Conservation (phyloP, 2,797 vertebrate genomes). For the Typhlichthys subterraneus region DNA sequence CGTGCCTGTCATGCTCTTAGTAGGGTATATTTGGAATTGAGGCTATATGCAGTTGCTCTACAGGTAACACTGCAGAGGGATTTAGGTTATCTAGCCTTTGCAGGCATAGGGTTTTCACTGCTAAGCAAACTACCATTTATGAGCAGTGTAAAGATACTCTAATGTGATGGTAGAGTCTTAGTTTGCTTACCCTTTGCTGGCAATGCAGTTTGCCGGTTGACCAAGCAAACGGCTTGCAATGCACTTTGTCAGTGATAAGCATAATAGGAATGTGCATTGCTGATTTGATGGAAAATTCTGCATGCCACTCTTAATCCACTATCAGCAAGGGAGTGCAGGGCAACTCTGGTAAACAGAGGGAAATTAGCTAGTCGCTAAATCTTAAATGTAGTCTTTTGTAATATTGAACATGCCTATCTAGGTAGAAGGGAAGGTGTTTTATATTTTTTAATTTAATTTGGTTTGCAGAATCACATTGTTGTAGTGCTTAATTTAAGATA, state of each 20-base stretch:
- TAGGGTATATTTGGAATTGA: neutral
- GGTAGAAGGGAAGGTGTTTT: no score
- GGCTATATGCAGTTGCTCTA: neutral
- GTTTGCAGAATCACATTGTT: no score
- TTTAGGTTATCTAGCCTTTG: conserved; percentile 1
- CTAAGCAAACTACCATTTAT: neutral
- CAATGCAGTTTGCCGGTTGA: conserved; percentile 1
- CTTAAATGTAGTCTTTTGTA: no score
- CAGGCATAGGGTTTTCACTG: neutral
- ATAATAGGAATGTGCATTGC: conserved; percentile 10
- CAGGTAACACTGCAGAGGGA: neutral
- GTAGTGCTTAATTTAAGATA: no score
- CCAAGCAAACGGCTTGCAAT: neutral
- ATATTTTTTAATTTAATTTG: no score
- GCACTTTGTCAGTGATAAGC: conserved; percentile 8
- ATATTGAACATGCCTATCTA: no score
- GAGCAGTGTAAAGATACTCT: neutral
- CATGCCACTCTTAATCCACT: neutral
- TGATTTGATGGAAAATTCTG: neutral
- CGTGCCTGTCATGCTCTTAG: neutral
- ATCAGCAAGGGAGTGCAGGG: no score
- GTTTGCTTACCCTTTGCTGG: conserved; percentile 1
- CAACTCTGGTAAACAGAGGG: no score
- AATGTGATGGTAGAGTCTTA: conserved; percentile 1
- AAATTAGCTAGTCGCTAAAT: no score